Evolutionary conservation across 2,113 vertebrate species (phyloP), one percentile per base, ranked within the genome.

Genomic region (Thalassoma bifasciatum): DNA sequence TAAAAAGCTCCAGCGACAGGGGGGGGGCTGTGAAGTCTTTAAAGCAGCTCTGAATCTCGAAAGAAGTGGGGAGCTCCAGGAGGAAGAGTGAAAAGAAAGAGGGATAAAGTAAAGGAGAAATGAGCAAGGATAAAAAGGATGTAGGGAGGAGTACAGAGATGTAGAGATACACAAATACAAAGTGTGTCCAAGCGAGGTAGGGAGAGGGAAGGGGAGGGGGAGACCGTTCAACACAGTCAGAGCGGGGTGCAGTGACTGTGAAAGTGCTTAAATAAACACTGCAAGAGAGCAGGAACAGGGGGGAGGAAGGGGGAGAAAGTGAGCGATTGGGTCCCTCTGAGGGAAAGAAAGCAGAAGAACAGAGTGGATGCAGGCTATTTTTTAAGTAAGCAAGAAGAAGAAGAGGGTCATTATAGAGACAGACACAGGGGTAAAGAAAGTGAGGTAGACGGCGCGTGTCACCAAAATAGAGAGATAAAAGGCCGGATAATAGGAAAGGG

Each of bases 191-290:
- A 22, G 64, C 52, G 47, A 60, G 65, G 75, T 34, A 49, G 63
- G 11, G 47, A 66, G 37, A 53, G 56, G 63, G 73, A 59, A 75
- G 81, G 54, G 56, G 63, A 72, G 56, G 77, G 81, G 54, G 42
- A 72, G 69, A 81, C 44, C 57, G 54, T 77, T 77, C 13, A 21
- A 59, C 79, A 78, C 83, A 83, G 79, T 66, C 62, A 65, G 84
- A 85, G 83, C 75, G 72, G 81, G 65, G 84, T 76, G 88, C 91
- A 88, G 66, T 79, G 89, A 89, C 90, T 88, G 89, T 92, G 91
- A 93, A 92, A 91, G 77, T 79, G 82, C 83, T 92, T 90, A 87
- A 91, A 91, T 88, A 92, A 92, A 91, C 91, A 88, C 83, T 84
- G 89, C 74, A 83, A 86, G 80, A 72, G 84, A 85, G 78, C 72